Evolutionary conservation across 2,797 vertebrate genomes (phyloP).

Genomic region (Hephaestus fuliginosus): DNA sequence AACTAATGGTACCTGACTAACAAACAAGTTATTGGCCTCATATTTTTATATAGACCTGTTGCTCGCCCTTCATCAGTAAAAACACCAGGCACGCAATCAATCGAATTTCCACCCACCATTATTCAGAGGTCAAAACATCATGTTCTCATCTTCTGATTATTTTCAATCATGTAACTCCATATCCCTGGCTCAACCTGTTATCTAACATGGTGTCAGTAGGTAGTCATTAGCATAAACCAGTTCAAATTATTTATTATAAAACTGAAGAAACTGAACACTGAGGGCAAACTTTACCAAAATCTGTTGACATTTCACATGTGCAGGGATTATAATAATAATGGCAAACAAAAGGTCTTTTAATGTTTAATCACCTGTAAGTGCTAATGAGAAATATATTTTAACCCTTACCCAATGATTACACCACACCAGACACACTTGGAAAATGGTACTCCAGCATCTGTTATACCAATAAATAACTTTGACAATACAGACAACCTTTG

Average conservation of each 20-base stretch:
- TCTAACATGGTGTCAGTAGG: conserved; percentile 42
- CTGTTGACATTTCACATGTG: neutral
- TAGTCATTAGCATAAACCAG: conserved; percentile 48
- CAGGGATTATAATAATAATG: neutral
- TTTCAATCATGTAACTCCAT: conserved; percentile 2
- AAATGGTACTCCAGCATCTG: neutral
- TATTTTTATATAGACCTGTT: neutral
- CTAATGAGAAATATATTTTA: neutral
- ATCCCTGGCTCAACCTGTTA: conserved; percentile 29
- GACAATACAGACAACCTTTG: neutral
- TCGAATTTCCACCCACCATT: conserved; percentile 8
- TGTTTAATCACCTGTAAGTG: neutral
- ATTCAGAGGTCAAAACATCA: conserved; percentile 20
- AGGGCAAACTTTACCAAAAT: conserved; percentile 14
- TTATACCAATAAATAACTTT: neutral
- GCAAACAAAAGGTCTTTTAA: neutral
- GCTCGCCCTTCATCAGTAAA: neutral
- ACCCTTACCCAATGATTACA: neutral
- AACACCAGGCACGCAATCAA: conserved; percentile 12
- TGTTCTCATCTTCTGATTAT: conserved; percentile 22
- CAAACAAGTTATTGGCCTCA: neutral
- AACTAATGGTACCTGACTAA: neutral
- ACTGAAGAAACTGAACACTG: neutral
- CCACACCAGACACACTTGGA: neutral
- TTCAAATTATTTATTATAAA: conserved; percentile 42